Base-by-base conservation (phyloP, 2,888 invertebrate genomes). In the Pandemis corylana region DNA sequence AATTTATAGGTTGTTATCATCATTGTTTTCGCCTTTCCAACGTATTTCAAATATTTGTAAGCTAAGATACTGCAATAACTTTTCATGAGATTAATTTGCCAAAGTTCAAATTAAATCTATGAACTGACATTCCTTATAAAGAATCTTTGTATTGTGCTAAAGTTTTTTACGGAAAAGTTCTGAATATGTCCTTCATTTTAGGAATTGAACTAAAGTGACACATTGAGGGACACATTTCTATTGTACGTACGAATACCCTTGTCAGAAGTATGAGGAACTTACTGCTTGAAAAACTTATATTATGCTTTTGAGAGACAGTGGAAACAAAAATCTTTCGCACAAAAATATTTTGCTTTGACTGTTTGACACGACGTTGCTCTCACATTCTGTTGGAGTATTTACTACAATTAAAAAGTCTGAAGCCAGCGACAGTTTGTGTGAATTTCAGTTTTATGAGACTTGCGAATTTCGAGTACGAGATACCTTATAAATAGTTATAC, bases 131-230 rank as follows among this genome's bases (percentile, higher is more conserved):
- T 59, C 59, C 4, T 59, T 28, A 10, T 12, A 12, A 59, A 10
- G 59, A 59, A 28, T 65, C 42, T 56, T 49, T 49, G 41, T 51
- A 66, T 51, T n/a, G 49, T 41, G 61, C 49, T 20, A n/a, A 69
- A 69, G 36, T 66, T 71, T 63, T 64, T 15, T 44, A 12, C n/a
- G 46, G 53, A 65, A 66, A 15, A 49, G 10, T n/a, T 66, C 49
- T 41, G 20, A 66, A 66, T 51, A 28, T 41, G 13, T 41, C 36
- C 49, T 59, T 49, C 59, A 20, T 51, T 71, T 59, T 7, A 41
- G 46, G 12, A 66, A 46, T 66, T 66, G 42, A 66, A 59, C 46
- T 36, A 71, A 71, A 71, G 71, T 71, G 71, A 66, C 71, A 71
- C 56, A 65, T 46, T 68, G 67, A 72, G 49, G 13, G 66, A 72